Evolutionary conservation across 1,140 invertebrate genomes (phyloP), one percentile per base, ranked within the genome.

Genomic region (Drosophila serrata): DNA sequence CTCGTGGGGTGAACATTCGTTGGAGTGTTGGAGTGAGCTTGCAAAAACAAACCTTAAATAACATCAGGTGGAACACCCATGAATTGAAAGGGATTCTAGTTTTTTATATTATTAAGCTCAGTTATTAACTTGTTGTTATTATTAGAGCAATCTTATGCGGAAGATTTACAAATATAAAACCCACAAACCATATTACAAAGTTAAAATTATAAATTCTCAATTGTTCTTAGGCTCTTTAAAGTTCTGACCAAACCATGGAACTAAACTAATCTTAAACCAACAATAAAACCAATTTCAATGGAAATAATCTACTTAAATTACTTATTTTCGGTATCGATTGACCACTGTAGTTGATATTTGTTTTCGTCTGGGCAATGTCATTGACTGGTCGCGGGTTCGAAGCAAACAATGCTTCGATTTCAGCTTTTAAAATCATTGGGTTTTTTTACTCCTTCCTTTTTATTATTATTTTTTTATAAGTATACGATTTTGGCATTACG

Each of bases 321-420:
- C 13, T 22, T 15, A 9, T n/a, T 37, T 13, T 15, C 8, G 0
- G 2, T 17, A 53, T 22, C 19, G 49, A 15, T 22, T 22, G 12
- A 5, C 31, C 19, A 15, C 49, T 53, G 49, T 53, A 68, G 35
- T 69, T 53, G 65, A 53, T 65, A 69, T 70, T 69, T 56, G 64
- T 57, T 58, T 48, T 69, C 68, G 68, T 72, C 64, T 72, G 68
- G 51, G 35, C 42, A 70, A 58, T 72, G 68, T 70, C 68, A 58
- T 58, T 72, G 68, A 72, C 68, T 72, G 68, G 27, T 46, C 35
- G 49, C 67, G 64, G 37, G 63, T 40, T 43, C 15, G 51, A 12
- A 42, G 22, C 64, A 72, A 72, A 58, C 51, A 72, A 58, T 35
- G 64, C 33, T 58, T 57, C 43, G 68, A 40, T 48, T 70, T 70